A percentile compares a stretch with the other conserved stretches of the same genome.
Evolutionary conservation across 2,113 vertebrate species (phyloP).

Genomic region (Turnix velox): DNA sequence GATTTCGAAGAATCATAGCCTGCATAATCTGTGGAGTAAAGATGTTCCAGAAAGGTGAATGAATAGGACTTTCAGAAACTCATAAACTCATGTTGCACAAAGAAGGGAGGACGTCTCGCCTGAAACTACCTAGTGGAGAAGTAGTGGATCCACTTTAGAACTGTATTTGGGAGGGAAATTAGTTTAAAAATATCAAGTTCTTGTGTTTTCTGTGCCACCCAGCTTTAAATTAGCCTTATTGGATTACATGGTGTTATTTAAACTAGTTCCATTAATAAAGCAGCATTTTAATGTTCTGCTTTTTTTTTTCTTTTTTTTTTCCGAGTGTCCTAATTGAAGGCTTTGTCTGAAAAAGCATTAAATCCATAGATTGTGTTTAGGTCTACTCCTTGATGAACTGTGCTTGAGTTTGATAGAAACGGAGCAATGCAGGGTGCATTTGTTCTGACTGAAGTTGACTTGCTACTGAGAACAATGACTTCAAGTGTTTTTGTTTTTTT

Average conservation of each 20-base stretch:
- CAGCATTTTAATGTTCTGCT: too few species aligned
- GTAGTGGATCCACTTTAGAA: neutral
- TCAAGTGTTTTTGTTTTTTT: neutral
- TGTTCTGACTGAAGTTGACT: neutral
- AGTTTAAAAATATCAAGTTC: neutral
- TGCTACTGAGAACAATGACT: neutral
- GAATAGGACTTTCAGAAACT: neutral
- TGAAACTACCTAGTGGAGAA: neutral
- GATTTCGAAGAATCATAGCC: neutral
- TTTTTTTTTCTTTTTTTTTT: neutral
- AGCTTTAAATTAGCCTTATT: neutral
- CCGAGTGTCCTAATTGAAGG: neutral
- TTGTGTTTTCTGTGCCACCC: neutral
- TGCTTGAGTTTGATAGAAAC: neutral
- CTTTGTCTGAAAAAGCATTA: neutral
- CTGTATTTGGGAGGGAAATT: neutral
- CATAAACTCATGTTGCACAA: accelerated
- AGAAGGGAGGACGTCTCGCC: neutral
- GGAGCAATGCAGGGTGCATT: neutral
- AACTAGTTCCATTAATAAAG: neutral
- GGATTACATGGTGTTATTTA: neutral
- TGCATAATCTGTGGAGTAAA: neutral
- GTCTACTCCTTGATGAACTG: neutral
- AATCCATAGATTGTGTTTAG: neutral
- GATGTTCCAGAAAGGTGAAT: neutral